Evolutionary conservation across 2,797 vertebrate genomes (phyloP), one percentile per base, ranked within the genome.

Genomic region (Jordanella pulchra): DNA sequence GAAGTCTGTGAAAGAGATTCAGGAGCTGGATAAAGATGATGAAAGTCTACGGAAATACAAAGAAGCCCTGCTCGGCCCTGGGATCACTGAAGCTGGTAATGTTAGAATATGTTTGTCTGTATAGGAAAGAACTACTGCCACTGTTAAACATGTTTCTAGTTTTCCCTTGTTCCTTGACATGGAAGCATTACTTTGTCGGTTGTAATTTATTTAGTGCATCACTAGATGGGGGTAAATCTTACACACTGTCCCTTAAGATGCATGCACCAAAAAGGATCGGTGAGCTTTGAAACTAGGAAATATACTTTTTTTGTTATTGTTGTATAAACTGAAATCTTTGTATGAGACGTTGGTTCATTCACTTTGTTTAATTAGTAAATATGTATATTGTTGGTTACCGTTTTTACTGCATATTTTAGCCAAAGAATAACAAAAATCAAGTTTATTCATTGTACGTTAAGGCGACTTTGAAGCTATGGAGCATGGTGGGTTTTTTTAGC

Each of bases 31-130:
- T 85, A 96, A 98, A 85, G 96, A 99, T 0, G 97, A 99, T 0
- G 97, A 99, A 89, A 99, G 98, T 73, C 92, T 99, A 78, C 95
- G 96, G 87, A 99, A 99, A 90, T 99, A 99, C 89, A 99, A 99
- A 91, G 96, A 99, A 87, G 93, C 95, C 0, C 92, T 99, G 84
- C 94, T 99, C 0, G 98, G 97, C 7, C n/a, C 93, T 2, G 85
- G 85, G 0, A 3, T 86, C 0, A 27, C 93, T 23, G 82, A 85
- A 0, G 47, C 84, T 10, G 97, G 98, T 99, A 81, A 88, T 69
- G 53, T 17, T 1, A 15, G 6, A 42, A 42, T 42, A 63, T n/a
- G 35, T n/a, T 45, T 45, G 23, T 50, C 45, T 61, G n/a, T n/a
- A 28, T 18, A 17, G 7, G 7, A 18, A 32, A 63, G 39, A 5